Evolutionary conservation across 2,797 vertebrate species (phyloP), one percentile per base, ranked within the genome.

Genomic region (Siniperca undulata): DNA sequence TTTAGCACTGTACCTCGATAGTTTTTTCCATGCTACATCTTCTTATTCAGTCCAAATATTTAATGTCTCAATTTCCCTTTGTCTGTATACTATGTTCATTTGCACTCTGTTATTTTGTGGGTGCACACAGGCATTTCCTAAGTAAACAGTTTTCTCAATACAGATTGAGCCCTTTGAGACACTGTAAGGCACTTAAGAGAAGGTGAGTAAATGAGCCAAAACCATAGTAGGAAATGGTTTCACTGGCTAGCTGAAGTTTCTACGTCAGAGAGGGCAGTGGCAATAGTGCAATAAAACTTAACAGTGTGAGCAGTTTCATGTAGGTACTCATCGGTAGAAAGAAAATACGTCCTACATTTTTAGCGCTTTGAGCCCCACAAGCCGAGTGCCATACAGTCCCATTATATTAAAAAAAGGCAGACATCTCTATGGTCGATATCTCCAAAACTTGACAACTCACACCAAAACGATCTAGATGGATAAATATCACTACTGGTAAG

Each of bases 121-220:
- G 14, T 53, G 68, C 71, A 82, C 81, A 59, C 77, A 81, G 79
- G 34, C 71, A 81, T 81, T 74, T 88, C 53, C 42, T 64, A 70
- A 52, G 79, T 44, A 81, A 70, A 80, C 52, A 48, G 59, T 74
- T 77, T 74, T 71, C 34, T 67, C 42, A 20, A 56, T 74, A 74
- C 4, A 64, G 5, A 70, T 52, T 36, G 66, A 78, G 59, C 46
- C 36, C 60, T 80, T 38, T 46, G 20, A 70, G 56, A 74, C 59
- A 30, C 5, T 71, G 12, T n/a, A 14, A 48, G 55, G 30, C 40
- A 17, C 13, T 77, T 48, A 36, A 55, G 34, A 66, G 40, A 69
- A 77, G 55, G 65, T 6, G 36, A 78, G 59, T 59, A 44, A 83
- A 78, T 72, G 69, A 79, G 68, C 58, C 13, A 53, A 68, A 78